Percentiles rank a stretch among this genome's conserved stretches.
These are phyloP conservation scores for Pachypsylla venusta DNA, from an alignment of 1,140 invertebrate genomes.

Conservation along the genomic window DNA sequence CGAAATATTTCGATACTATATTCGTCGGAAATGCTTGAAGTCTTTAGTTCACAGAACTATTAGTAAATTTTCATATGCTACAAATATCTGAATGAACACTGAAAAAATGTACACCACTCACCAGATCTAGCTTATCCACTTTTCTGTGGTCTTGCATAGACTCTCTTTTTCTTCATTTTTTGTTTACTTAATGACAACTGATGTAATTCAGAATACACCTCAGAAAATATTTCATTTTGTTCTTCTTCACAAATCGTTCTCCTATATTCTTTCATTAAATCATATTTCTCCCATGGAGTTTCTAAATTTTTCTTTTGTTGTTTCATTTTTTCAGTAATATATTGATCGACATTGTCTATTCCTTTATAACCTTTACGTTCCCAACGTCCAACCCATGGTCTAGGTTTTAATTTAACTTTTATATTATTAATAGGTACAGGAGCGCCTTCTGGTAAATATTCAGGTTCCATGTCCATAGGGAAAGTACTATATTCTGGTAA, in stretches of 20 bases:
- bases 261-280: constrained; percentile 88
- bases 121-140: no score
- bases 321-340: constrained; percentile 42
- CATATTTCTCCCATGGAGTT: constrained; percentile 78
- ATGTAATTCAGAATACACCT: constrained; percentile 59
- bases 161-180: constrained; percentile 47
- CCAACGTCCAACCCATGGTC: constrained; percentile 75
- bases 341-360: constrained; percentile 42
- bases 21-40: no score
- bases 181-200: constrained; percentile 47
- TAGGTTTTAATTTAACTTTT: constrained; percentile 67
- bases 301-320: constrained; percentile 38
- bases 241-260: constrained; percentile 74
- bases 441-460: constrained; percentile 55
- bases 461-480: constrained; percentile 78
- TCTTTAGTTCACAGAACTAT: no score
- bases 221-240: constrained; percentile 66
- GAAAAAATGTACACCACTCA: no score
- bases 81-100: no score
- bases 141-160: constrained; percentile 46
- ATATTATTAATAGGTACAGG: constrained; percentile 74
- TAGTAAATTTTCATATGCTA: no score
- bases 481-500: constrained; percentile 85
- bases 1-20: no score
- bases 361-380: constrained; percentile 66